These are phyloP conservation scores for Elephantulus edwardii DNA, from an alignment of 2,113 vertebrate genomes.

Conservation along the genomic window DNA sequence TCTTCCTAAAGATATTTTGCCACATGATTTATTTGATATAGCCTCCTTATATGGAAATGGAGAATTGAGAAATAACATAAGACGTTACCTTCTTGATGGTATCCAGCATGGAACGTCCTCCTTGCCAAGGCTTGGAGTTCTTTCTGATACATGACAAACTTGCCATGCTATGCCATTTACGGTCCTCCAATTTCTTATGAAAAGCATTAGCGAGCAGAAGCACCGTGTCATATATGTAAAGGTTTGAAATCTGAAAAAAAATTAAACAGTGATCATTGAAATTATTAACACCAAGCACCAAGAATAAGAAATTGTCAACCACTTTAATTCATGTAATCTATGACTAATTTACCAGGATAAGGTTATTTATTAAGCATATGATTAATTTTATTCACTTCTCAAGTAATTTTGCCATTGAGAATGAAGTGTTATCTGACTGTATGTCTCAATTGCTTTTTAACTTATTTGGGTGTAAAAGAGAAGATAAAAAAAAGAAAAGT, in stretches of 20 bases:
- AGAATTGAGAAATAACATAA: neutral
- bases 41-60: neutral
- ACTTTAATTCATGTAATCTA: neutral
- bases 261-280: slow-evolving; percentile 61
- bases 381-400: slow-evolving; percentile 28
- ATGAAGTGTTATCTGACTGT: slow-evolving; percentile 51
- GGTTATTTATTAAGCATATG: slow-evolving; percentile 37
- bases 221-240: slow-evolving; percentile 97
- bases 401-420: slow-evolving; percentile 19
- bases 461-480: slow-evolving; percentile 56
- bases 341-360: neutral
- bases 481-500: slow-evolving; percentile 6
- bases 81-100: slow-evolving; percentile 95
- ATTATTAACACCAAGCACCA: neutral
- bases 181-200: slow-evolving; percentile 97
- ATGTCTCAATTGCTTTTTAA: slow-evolving; percentile 40
- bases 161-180: slow-evolving; percentile 99
- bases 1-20: neutral
- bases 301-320: neutral
- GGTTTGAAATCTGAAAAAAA: slow-evolving; percentile 93
- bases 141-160: slow-evolving; percentile 99
- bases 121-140: slow-evolving; percentile 98
- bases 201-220: slow-evolving; percentile 97
- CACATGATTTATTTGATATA: neutral
- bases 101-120: slow-evolving; percentile 97